Evolutionary conservation across 2,797 vertebrate genomes (phyloP), one percentile per base, ranked within the genome.

Genomic region (Jordanella pulchra): DNA sequence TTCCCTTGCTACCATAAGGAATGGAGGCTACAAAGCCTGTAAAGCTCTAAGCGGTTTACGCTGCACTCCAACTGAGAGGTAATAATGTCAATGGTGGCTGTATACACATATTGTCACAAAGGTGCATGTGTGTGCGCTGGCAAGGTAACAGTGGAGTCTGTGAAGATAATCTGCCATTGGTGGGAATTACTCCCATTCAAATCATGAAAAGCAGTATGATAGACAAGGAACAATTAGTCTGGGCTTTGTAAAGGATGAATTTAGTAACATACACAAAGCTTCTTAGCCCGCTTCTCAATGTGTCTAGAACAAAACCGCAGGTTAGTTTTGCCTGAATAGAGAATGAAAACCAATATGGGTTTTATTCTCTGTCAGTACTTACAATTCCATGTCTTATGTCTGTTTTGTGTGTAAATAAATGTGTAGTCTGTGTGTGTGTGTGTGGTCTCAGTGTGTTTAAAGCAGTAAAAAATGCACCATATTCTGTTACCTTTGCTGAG

Each of bases 21-120:
- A 78, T 60, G 55, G 53, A 67, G 68, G 73, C 78, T 80, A 60
- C 78, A 73, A 83, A 86, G 65, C 72, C 84, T 77, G 74, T 64
- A 84, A 87, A 87, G 81, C 89, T 81, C 80, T 89, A 90, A 91
- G 81, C 72, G 75, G 85, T 92, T 92, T 93, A 90, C 84, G 84
- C 66, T 83, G 75, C 63, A 68, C 69, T 82, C 78, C 71, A 50
- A 77, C 87, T 74, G 87, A 70, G 78, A 84, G 77, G 71, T 71
- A 83, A 88, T 87, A 87, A 86, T 82, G 78, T 76, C 70, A 60
- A 56, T 25, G 75, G 69, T 79, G 69, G 71, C 83, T 71, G 13
- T 80, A 76, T 80, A 76, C 74, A 64, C 82, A 77, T 78, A 78
- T 79, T 82, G 79, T 86, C 71, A 82, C 76, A 81, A 45, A 69